Evolutionary conservation across 1,140 invertebrate species (phyloP).

Genomic region (Cherax destructor): DNA sequence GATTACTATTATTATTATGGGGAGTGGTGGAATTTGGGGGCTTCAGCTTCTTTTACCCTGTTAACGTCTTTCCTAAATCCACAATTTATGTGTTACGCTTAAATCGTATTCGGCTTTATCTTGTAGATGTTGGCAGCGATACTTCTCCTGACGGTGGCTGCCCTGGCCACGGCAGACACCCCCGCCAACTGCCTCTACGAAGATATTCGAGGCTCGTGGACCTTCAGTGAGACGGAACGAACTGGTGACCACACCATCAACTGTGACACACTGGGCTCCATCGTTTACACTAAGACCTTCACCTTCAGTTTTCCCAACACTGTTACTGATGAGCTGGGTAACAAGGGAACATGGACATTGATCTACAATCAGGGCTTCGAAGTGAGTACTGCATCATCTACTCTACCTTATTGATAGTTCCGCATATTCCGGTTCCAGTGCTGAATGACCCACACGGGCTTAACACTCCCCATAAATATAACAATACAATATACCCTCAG

Average conservation of each 20-base stretch:
- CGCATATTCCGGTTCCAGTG: no score
- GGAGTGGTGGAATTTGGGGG: no score
- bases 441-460: no score
- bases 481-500: no score
- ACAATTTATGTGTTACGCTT: no score
- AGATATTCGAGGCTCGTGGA: slow-evolving; percentile 77
- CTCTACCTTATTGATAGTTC: no score
- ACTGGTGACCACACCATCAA: slow-evolving; percentile 74
- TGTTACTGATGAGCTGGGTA: slow-evolving; percentile 77
- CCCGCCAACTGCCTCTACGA: slow-evolving; percentile 78
- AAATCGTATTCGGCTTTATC: background rate
- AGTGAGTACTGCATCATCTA: background rate
- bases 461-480: no score
- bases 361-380: slow-evolving; percentile 79
- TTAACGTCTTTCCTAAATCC: no score
- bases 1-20: no score
- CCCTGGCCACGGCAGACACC: slow-evolving; percentile 73
- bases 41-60: no score
- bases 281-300: slow-evolving; percentile 70
- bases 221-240: slow-evolving; percentile 75
- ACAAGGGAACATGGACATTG: slow-evolving; percentile 78
- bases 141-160: background rate
- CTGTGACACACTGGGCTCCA: slow-evolving; percentile 72
- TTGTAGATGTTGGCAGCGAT: background rate
- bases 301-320: slow-evolving; percentile 77